Percentiles rank a stretch among this genome's conserved stretches.
Conservation (phyloP, 2,113 vertebrate species). For the Hippocampus guttulatus region DNA sequence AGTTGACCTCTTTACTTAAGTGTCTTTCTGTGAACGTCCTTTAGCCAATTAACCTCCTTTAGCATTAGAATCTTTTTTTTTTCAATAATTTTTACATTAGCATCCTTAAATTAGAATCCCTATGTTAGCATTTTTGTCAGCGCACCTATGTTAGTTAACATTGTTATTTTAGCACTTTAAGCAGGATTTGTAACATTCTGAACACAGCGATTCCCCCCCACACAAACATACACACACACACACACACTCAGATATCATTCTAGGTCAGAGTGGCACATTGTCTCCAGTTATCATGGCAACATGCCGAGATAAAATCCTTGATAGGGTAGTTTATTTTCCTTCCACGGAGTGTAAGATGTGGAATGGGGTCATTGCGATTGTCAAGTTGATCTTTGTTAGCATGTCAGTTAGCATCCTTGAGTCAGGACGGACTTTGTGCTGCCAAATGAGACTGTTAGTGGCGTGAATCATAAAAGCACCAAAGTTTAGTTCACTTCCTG, state of each 20-base stretch:
- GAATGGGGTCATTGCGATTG: not conserved
- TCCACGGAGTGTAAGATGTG: not conserved
- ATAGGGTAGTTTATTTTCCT: slow-evolving; percentile 9
- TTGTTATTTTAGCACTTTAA: not conserved
- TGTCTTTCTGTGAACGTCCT: too few species aligned
- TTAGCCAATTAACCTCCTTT: too few species aligned
- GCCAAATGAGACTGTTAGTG: not conserved
- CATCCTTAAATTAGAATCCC: too few species aligned
- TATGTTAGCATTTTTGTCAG: not conserved
- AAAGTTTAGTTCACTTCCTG: not conserved
- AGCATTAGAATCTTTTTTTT: too few species aligned
- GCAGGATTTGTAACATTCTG: not conserved
- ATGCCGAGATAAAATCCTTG: slow-evolving; percentile 4
- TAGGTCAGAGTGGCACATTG: slow-evolving; percentile 23
- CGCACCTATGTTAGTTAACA: not conserved
- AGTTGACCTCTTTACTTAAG: too few species aligned
- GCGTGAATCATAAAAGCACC: not conserved
- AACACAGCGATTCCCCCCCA: too few species aligned
- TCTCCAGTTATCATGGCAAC: slow-evolving; percentile 31
- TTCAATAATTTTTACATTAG: too few species aligned
- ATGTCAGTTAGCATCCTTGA: not conserved
- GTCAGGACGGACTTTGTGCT: not conserved
- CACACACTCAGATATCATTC: not conserved
- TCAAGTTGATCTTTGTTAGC: not conserved
- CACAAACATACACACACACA: not conserved